Conservation (phyloP, 2,888 invertebrate genomes). For the Scelioninae gen. 2 region DNA sequence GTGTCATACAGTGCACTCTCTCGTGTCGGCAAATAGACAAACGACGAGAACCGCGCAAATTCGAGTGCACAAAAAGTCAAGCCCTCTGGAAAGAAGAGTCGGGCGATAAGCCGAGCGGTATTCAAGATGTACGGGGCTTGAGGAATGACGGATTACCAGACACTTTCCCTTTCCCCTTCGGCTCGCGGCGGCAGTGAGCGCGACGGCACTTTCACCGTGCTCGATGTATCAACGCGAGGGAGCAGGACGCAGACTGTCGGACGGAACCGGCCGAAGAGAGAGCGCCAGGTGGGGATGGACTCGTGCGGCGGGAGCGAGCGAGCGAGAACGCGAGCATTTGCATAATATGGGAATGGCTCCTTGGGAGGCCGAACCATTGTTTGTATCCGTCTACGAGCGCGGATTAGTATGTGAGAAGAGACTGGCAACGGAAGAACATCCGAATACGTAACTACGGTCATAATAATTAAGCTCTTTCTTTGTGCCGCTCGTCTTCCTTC, state of each 20-base stretch:
- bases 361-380: conserved; percentile 66
- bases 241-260: conserved; percentile 2
- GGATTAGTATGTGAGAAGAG: conserved; percentile 68
- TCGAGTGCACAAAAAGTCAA: conserved; percentile 10
- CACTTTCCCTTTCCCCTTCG: conserved; percentile 46
- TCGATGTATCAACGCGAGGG: conserved; percentile 31
- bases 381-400: conserved; percentile 63
- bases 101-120: conserved; percentile 14
- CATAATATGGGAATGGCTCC: conserved; percentile 68
- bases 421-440: conserved; percentile 71
- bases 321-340: conserved; percentile 63
- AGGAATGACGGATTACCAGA: conserved; percentile 33
- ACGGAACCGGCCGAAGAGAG: conserved; percentile 6
- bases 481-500: conserved; percentile 5
- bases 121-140: conserved; percentile 17
- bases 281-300: conserved; percentile 24
- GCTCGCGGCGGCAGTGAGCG: not conserved
- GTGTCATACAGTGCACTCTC: too few relatives aligned
- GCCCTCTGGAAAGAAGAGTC: conserved; percentile 6
- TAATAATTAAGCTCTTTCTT: conserved; percentile 66
- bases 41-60: too few relatives aligned
- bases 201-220: conserved; percentile 25
- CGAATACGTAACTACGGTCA: conserved; percentile 70
- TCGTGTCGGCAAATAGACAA: too few relatives aligned
- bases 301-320: conserved; percentile 35